Percentiles rank a stretch among this genome's conserved stretches.
Evolutionary conservation across 1,140 invertebrate species (phyloP).

Genomic region (Alviniconcha marisindica): DNA sequence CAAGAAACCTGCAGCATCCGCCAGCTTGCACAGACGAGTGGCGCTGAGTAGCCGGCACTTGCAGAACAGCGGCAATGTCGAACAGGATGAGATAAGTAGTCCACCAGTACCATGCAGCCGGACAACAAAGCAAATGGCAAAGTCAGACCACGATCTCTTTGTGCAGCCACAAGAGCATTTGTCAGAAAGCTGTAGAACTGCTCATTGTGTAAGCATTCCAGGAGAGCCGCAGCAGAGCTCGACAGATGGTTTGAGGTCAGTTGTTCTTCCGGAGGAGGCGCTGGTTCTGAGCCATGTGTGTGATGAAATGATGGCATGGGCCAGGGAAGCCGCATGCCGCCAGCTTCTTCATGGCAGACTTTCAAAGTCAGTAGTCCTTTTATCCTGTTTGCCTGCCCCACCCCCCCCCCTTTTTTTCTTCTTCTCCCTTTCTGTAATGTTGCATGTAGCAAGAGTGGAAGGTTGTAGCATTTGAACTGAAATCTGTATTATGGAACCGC

Average conservation of each 20-base stretch:
- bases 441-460: too few relatives aligned
- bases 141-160: too few relatives aligned
- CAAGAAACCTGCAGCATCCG: not conserved
- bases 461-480: too few relatives aligned
- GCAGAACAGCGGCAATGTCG: not conserved
- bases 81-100: too few relatives aligned
- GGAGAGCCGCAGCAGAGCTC: too few relatives aligned
- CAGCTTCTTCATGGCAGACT: not conserved
- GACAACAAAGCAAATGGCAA: too few relatives aligned
- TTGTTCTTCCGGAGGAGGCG: not conserved
- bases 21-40: not conserved
- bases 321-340: not conserved
- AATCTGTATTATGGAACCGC: too few relatives aligned
- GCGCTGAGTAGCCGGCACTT: constrained; percentile 6
- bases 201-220: too few relatives aligned
- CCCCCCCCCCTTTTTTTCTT: not conserved
- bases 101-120: too few relatives aligned
- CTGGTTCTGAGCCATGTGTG: constrained; percentile 7
- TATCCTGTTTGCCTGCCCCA: not conserved
- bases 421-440: not conserved
- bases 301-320: constrained; percentile 12
- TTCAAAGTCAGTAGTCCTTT: constrained; percentile 6
- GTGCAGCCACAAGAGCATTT: too few relatives aligned
- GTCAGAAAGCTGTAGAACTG: too few relatives aligned
- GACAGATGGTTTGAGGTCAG: too few relatives aligned